Evolutionary conservation across 2,888 invertebrate species (phyloP), one percentile per base, ranked within the genome.

Genomic region (Cheilosia impressa): DNA sequence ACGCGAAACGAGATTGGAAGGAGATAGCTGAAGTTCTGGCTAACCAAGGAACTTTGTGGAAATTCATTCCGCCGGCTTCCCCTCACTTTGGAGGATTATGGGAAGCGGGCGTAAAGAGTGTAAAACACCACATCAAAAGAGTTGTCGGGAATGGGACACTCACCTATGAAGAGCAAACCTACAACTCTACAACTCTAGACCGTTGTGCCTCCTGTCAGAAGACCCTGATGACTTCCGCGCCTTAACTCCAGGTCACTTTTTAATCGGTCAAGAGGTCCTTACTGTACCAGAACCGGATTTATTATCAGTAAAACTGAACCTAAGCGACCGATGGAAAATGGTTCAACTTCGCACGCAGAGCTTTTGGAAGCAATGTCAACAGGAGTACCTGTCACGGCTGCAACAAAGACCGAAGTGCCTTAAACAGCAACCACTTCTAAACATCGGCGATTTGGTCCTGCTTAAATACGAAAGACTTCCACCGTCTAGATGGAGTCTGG

Each of bases 31-130:
- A 38, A 27, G 27, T 19, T 52, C 43, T 55, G 1, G 43, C 22
- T 2, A 41, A 38, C 41, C 10, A 72, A 19, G 79, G 60, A 15
- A 73, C 88, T n/a, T 91, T 90, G n/a, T n/a, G n/a, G 90, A 81
- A 89, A 38, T 91, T 90, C 60, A 89, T 41, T 31, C 73, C 47
- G 10, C 55, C 73, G 2, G 24, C 19, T 22, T 57, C 75, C 13
- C 66, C 75, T 15, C 65, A 76, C 31, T 57, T 65, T 57, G 71
- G 71, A n/a, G 71, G 71, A 7, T 9, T 71, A 1, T 71, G 71
- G 71, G 71, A 72, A 57, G 57, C 57, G 4, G 57, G n/a, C n/a
- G n/a, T n/a, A n/a, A n/a, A n/a, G n/a, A n/a, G n/a, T n/a, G n/a
- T n/a, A n/a, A n/a, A n/a, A 27, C 34, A 45, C 34, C 58, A 62